Conservation (phyloP, 2,888 invertebrate genomes). For the Lumbricus terrestris region DNA sequence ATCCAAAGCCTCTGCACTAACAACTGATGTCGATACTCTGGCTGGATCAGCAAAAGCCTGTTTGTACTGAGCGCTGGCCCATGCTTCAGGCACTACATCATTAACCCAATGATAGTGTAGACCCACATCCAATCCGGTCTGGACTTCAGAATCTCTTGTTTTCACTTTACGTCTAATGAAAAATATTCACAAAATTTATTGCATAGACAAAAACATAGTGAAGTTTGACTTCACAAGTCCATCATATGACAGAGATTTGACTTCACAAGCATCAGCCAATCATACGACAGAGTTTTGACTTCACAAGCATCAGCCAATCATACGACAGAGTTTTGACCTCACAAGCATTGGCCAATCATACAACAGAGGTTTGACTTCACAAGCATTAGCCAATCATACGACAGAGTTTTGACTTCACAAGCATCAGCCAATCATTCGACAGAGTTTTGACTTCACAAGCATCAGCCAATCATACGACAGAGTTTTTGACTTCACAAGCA, state of each 20-base stretch:
- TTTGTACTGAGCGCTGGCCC: constrained; percentile 42
- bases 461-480: background rate
- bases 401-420: no score
- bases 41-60: constrained; percentile 51
- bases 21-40: constrained; percentile 53
- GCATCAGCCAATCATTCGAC: no score
- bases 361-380: no score
- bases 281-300: no score
- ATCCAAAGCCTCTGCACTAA: constrained; percentile 53
- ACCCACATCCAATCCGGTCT: constrained; percentile 46
- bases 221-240: background rate
- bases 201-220: background rate
- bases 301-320: background rate
- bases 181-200: background rate
- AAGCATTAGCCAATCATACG: background rate
- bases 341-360: no score
- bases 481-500: no score
- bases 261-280: background rate
- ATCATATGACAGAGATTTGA: no score
- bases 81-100: constrained; percentile 43
- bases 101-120: constrained; percentile 49
- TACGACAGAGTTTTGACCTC: no score
- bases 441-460: no score
- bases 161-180: constrained; percentile 21
- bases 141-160: constrained; percentile 43